Percentiles rank a stretch among this genome's conserved stretches.
phyloP scores from a whole-genome alignment of 2,797 vertebrate genomes.

The Lutjanus argentimaculatus region DNA sequence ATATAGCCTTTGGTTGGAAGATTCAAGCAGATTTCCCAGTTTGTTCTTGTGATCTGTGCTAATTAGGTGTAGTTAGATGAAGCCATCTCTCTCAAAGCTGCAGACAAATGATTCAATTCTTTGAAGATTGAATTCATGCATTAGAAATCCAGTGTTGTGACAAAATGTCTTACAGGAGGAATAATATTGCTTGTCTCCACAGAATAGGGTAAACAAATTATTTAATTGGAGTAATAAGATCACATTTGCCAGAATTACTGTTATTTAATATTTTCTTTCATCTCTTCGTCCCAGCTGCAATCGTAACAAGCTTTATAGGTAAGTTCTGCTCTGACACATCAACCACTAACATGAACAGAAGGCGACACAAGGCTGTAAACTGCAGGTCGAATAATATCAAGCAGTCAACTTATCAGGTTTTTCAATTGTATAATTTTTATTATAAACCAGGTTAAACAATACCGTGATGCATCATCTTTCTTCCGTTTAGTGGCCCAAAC shows the following conservation, averaged over 20 bases:
- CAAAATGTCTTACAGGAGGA: constrained; percentile 15
- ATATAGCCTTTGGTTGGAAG: constrained; percentile 31
- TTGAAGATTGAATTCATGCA: constrained; percentile 49
- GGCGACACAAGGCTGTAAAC: not conserved
- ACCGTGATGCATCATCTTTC: not conserved
- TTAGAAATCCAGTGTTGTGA: constrained; percentile 26
- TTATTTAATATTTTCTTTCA: constrained; percentile 29
- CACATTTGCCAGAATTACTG: constrained; percentile 8
- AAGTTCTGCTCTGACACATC: constrained; percentile 16
- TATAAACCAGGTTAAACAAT: not conserved
- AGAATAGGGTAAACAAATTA: constrained; percentile 36
- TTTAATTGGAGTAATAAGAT: constrained; percentile 28
- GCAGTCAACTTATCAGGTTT: constrained; percentile 9
- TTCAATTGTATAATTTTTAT: not conserved
- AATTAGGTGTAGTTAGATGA: constrained; percentile 42
- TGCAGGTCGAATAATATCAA: constrained; percentile 1
- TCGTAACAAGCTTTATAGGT: constrained; percentile 5
- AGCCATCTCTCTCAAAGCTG: constrained; percentile 19
- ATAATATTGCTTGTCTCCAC: constrained; percentile 19
- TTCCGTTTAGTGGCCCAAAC: not conserved
- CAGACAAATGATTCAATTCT: constrained; percentile 27
- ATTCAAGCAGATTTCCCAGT: constrained; percentile 42
- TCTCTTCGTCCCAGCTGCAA: constrained; percentile 23
- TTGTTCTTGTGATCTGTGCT: constrained; percentile 47
- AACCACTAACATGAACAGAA: constrained; percentile 5